phyloP scores from a whole-genome alignment of 2,113 vertebrate species.

The Accipiter virgatus region DNA sequence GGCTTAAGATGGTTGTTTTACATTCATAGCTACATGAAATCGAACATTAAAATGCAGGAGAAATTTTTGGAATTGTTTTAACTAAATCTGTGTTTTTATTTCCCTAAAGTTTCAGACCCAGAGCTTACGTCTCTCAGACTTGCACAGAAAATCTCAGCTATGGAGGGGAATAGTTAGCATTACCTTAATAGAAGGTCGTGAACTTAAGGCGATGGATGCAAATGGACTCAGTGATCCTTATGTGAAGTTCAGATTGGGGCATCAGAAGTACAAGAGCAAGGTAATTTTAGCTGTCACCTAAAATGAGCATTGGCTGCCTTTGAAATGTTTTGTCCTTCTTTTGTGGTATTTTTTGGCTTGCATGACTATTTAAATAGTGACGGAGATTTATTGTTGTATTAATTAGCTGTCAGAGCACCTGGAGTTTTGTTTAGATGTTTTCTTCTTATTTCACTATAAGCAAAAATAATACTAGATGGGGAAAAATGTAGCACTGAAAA shows the following conservation, averaged over 20 bases:
- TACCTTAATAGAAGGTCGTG: slow-evolving; percentile 88
- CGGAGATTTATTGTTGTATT: not conserved
- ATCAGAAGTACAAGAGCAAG: slow-evolving; percentile 99
- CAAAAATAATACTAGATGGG: not conserved
- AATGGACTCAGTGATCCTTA: slow-evolving; percentile 95
- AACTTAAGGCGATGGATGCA: slow-evolving; percentile 90
- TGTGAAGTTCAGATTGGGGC: slow-evolving; percentile 91
- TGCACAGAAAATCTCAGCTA: slow-evolving; percentile 91
- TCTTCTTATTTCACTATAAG: not conserved
- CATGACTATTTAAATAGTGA: not conserved
- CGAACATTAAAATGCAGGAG: not conserved
- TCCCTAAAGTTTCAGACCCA: slow-evolving; percentile 82
- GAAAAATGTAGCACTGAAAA: not conserved
- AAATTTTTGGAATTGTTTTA: not conserved
- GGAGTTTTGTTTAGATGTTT: not conserved
- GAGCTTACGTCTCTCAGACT: slow-evolving; percentile 90
- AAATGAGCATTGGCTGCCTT: fast-evolving
- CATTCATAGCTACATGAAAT: not conserved
- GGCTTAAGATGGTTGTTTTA: not conserved
- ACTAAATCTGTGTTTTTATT: not conserved
- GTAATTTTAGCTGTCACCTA: slow-evolving; percentile 57
- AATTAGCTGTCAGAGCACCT: not conserved
- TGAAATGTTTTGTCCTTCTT: not conserved
- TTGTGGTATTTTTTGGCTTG: not conserved
- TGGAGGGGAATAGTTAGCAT: slow-evolving; percentile 97